A percentile compares a stretch with the other conserved stretches of the same genome.
These are phyloP conservation scores for Digitonthophagus gazella DNA, from an alignment of 2,888 invertebrate genomes.

Conservation along the genomic window DNA sequence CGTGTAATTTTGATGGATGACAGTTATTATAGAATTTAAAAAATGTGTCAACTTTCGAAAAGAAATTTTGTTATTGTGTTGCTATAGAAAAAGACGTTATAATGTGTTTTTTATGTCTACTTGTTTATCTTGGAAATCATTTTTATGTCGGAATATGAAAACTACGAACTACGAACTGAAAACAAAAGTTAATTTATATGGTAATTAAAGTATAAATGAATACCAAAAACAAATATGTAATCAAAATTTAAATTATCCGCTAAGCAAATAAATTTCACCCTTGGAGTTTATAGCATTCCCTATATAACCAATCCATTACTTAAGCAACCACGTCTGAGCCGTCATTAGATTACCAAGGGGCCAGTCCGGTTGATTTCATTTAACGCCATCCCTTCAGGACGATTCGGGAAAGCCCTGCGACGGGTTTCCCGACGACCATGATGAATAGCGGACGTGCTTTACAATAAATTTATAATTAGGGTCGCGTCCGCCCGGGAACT, in stretches of 20 bases:
- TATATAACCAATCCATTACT: neutral
- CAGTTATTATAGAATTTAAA: neutral
- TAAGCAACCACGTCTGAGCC: neutral
- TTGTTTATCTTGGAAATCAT: too few relatives aligned
- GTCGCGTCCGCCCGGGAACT: conserved; percentile 2
- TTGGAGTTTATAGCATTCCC: neutral
- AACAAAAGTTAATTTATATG: too few relatives aligned
- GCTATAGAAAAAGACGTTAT: too few relatives aligned
- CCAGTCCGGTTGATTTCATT: neutral
- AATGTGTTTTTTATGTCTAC: too few relatives aligned
- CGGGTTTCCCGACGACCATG: neutral
- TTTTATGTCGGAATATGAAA: too few relatives aligned
- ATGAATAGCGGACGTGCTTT: conserved; percentile 13
- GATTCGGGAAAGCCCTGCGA: neutral
- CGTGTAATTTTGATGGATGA: neutral
- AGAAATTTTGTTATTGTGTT: neutral
- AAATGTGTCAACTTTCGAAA: too few relatives aligned
- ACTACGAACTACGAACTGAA: too few relatives aligned
- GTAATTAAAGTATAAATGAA: too few relatives aligned
- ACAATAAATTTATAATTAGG: conserved; percentile 18
- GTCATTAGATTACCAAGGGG: neutral
- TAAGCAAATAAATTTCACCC: neutral
- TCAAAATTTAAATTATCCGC: neutral
- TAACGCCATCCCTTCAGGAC: neutral
- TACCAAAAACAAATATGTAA: too few relatives aligned